Percentiles rank a stretch among this genome's conserved stretches.
phyloP scores from a whole-genome alignment of 2,113 vertebrate species.

The Furnarius figulus region DNA sequence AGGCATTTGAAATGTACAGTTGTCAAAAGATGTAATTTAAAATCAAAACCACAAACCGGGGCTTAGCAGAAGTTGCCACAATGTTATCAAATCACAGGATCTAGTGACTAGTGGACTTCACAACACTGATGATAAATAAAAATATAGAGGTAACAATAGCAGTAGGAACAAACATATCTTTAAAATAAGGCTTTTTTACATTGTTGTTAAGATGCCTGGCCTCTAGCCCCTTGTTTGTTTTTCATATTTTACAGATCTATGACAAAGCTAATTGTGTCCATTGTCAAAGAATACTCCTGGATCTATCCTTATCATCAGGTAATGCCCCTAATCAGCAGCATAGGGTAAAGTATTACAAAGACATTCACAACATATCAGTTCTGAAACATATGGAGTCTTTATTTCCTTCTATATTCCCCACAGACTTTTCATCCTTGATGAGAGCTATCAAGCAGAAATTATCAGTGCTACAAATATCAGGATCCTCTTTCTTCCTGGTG shows the following conservation, averaged over 20 bases:
- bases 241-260: conserved; percentile 8
- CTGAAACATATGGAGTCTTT: background rate
- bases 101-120: background rate
- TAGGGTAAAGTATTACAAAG: background rate
- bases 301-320: conserved; percentile 7
- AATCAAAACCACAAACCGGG: background rate
- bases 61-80: background rate
- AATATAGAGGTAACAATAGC: background rate
- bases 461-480: background rate
- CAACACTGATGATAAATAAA: background rate
- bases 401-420: background rate
- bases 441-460: background rate
- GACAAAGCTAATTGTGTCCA: conserved; percentile 13
- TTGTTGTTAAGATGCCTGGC: background rate
- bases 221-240: conserved; percentile 21
- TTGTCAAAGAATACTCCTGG: conserved; percentile 4
- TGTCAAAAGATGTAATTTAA: conserved; percentile 31
- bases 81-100: background rate
- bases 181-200: conserved; percentile 29
- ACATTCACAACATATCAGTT: conserved; percentile 31
- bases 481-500: background rate
- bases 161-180: background rate
- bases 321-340: conserved; percentile 61
- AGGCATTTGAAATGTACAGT: conserved; percentile 51
- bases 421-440: background rate